Evolutionary conservation across 2,888 invertebrate species (phyloP), one percentile per base, ranked within the genome.

Genomic region (Ferdinandea cuprea): DNA sequence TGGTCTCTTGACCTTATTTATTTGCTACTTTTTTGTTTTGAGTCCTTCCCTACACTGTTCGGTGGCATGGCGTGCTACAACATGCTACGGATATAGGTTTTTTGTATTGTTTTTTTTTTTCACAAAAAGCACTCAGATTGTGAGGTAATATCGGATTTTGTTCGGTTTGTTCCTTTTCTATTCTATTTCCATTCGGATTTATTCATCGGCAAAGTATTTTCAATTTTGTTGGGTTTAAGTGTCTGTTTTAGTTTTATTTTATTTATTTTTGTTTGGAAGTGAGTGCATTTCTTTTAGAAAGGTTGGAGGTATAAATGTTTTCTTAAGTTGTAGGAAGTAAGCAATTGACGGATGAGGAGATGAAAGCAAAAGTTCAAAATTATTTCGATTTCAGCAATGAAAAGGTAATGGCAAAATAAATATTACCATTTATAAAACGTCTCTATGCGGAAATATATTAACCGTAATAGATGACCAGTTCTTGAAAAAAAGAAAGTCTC

Each of bases 161-260:
- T 17, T 65, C 13, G 19, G 46, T 19, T 32, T 17, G 21, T 40
- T 56, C 37, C 35, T 56, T 65, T 73, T 30, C 6, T 15, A 15
- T 73, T 73, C 73, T 65, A 65, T 65, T 73, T 65, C 40, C 48
- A 56, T 61, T 35, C n/a, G 6, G n/a, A 32, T 40, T 48, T 48
- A 65, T 48, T 74, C 65, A 42, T 66, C 40, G 30, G n/a, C 15
- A 8, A 48, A 40, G 54, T 48, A 73, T 65, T 58, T 65, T 30
- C 5, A 21, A 21, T 11, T 21, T 48, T 8, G 11, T 28, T 63
- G 11, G n/a, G 8, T 25, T 46, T 56, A n/a, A 15, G 28, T 25
- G 21, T 30, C 17, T 21, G 11, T n/a, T 0, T 37, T 4, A 13
- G 37, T 37, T 5, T n/a, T 13, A 19, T 2, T 11, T 3, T 8